Evolutionary conservation across 1,140 invertebrate species (phyloP).

Genomic region (Eumeta japonica): DNA sequence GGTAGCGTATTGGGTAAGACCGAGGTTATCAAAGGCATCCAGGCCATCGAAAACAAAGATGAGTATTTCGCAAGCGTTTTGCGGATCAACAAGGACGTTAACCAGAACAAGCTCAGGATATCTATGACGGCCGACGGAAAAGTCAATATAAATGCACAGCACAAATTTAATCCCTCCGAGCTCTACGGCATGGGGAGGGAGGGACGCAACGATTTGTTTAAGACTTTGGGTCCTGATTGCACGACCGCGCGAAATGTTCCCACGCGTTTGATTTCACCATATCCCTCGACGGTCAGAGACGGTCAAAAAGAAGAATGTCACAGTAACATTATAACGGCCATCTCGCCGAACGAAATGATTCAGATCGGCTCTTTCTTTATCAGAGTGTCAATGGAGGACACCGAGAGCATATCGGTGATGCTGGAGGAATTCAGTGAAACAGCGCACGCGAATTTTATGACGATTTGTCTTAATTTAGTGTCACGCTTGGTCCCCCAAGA

Average conservation of each 20-base stretch:
- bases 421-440: conserved; percentile 39
- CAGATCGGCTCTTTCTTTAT: conserved; percentile 32
- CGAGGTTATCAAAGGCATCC: conserved; percentile 43
- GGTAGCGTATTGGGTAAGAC: conserved; percentile 43
- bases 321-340: conserved; percentile 23
- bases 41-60: conserved; percentile 43
- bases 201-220: conserved; percentile 29
- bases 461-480: conserved; percentile 33
- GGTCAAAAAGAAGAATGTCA: conserved; percentile 25
- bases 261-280: conserved; percentile 16
- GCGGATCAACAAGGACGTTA: conserved; percentile 46
- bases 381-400: conserved; percentile 28
- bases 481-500: conserved; percentile 33
- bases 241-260: conserved; percentile 24
- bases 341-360: conserved; percentile 40
- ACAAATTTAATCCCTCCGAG: conserved; percentile 39
- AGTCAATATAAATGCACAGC: conserved; percentile 43
- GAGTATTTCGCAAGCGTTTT: conserved; percentile 45
- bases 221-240: conserved; percentile 24
- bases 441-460: conserved; percentile 38
- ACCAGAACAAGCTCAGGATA: conserved; percentile 39
- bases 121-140: conserved; percentile 45
- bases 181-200: conserved; percentile 29
- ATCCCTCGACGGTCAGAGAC: conserved; percentile 17
- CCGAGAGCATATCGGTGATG: conserved; percentile 32